These are phyloP conservation scores for Melangyna quadrimaculata DNA, from an alignment of 2,888 invertebrate species.

Conservation along the genomic window DNA sequence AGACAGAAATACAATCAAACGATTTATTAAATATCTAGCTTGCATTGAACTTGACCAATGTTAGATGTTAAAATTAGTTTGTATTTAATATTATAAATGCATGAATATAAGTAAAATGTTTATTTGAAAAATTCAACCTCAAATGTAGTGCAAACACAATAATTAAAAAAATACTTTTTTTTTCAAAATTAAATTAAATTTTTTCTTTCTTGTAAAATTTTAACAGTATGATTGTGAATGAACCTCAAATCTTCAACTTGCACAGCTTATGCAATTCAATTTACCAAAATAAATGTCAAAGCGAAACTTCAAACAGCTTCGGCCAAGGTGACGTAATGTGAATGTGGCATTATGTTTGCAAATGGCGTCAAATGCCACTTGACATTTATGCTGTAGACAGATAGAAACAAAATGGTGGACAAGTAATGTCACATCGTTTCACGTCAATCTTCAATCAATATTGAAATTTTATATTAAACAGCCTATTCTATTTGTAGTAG, in stretches of 20 bases:
- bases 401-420: background rate
- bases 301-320: background rate
- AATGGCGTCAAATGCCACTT: too few species aligned
- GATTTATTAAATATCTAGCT: background rate
- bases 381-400: too few species aligned
- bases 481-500: too few species aligned
- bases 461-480: too few species aligned
- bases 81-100: background rate
- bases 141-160: background rate
- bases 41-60: slow-evolving; percentile 18
- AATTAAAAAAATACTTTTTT: background rate
- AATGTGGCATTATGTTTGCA: too few species aligned
- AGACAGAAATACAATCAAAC: background rate
- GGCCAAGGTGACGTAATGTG: too few species aligned
- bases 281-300: background rate
- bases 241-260: background rate
- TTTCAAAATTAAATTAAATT: background rate
- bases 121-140: background rate
- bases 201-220: background rate
- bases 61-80: background rate
- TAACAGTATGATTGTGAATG: background rate
- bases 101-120: background rate
- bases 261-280: background rate
- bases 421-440: background rate
- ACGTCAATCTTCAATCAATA: too few species aligned